These are phyloP conservation scores for Cephus sareptanus DNA, from an alignment of 2,888 invertebrate genomes.

Conservation along the genomic window DNA sequence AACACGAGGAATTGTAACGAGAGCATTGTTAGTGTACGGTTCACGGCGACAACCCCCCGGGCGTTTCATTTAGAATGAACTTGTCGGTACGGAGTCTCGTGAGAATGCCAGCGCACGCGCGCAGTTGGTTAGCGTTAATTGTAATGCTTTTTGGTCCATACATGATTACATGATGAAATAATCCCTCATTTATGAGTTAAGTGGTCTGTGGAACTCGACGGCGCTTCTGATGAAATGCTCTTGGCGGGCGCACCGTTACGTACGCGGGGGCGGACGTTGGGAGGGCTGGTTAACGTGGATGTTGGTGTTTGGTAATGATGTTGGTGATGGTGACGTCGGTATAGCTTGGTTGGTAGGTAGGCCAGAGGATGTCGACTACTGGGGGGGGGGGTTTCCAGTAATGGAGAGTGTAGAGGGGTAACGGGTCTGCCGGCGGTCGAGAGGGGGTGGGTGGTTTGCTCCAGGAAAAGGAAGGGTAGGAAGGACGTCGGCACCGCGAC, in stretches of 20 bases:
- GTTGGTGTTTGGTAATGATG: background rate
- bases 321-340: background rate
- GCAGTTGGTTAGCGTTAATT: constrained; percentile 62
- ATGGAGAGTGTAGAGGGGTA: constrained; percentile 18
- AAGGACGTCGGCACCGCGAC: constrained; percentile 44
- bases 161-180: constrained; percentile 63
- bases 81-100: background rate
- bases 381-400: background rate
- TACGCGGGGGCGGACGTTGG: constrained; percentile 41
- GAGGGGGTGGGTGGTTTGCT: constrained; percentile 14
- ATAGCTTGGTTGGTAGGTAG: constrained; percentile 11
- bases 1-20: background rate
- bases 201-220: constrained; percentile 63
- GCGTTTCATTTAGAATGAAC: background rate
- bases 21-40: background rate
- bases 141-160: constrained; percentile 63
- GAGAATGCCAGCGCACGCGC: constrained; percentile 13
- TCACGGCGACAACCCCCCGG: constrained; percentile 28
- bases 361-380: constrained; percentile 12
- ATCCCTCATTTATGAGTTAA: constrained; percentile 64
- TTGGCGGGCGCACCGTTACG: constrained; percentile 52
- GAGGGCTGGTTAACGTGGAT: constrained; percentile 30
- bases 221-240: constrained; percentile 63
- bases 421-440: constrained; percentile 3
- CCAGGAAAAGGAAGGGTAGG: constrained; percentile 43